Percentiles rank a stretch among this genome's conserved stretches.
Evolutionary conservation across 1,140 invertebrate species (phyloP).

Genomic region (Listronotus bonariensis): DNA sequence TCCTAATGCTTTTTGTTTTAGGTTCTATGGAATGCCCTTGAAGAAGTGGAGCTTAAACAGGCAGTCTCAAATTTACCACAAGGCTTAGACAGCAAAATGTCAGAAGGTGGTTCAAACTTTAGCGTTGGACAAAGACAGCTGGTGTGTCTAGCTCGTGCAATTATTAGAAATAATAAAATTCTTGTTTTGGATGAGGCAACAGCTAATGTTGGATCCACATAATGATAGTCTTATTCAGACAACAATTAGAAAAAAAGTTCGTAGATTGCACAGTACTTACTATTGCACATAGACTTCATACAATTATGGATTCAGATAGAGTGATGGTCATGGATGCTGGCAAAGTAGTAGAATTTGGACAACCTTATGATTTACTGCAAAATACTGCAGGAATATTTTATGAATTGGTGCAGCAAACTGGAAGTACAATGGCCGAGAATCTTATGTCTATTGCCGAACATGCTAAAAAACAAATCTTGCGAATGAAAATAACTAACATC

Average conservation of each 20-base stretch:
- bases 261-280: constrained; percentile 51
- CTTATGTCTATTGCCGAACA: constrained; percentile 45
- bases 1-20: constrained; percentile 38
- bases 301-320: constrained; percentile 32
- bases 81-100: constrained; percentile 60
- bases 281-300: too few species aligned
- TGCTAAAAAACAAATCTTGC: too few species aligned
- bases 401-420: constrained; percentile 64
- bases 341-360: constrained; percentile 60
- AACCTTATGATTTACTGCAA: constrained; percentile 64
- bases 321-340: constrained; percentile 65
- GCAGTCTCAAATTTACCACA: constrained; percentile 52
- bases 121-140: constrained; percentile 53
- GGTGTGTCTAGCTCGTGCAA: constrained; percentile 59
- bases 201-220: constrained; percentile 44
- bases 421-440: constrained; percentile 62
- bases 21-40: constrained; percentile 79
- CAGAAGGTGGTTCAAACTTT: constrained; percentile 63
- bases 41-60: constrained; percentile 75
- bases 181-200: constrained; percentile 68
- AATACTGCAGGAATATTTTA: constrained; percentile 48
- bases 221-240: constrained; percentile 45
- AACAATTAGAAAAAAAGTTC: constrained; percentile 65
- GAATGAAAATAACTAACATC: too few species aligned
- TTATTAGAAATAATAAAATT: too few species aligned